Conservation (phyloP, 1,140 invertebrate species). For the Papilio polyxenes region DNA sequence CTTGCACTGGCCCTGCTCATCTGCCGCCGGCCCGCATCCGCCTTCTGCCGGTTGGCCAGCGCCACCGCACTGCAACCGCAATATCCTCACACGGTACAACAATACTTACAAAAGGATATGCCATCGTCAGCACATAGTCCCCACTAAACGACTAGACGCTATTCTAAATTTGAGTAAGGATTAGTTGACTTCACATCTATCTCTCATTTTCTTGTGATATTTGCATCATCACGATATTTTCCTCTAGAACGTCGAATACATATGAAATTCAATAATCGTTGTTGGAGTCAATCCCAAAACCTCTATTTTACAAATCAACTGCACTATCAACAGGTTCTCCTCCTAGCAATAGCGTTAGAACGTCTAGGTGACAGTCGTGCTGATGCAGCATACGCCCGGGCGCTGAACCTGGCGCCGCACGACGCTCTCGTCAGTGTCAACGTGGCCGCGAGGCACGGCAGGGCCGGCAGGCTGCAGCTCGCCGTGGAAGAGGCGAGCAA, state of each 20-base stretch:
- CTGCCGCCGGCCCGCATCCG: constrained; percentile 62
- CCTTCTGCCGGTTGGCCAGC: constrained; percentile 68
- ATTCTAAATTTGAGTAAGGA: too few relatives aligned
- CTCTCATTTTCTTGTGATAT: too few relatives aligned
- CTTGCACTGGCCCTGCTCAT: constrained; percentile 63
- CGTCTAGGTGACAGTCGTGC: constrained; percentile 65
- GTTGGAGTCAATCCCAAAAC: too few relatives aligned
- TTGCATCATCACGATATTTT: too few relatives aligned
- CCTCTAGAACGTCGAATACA: too few relatives aligned
- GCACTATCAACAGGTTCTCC: constrained; percentile 54
- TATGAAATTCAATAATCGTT: too few relatives aligned
- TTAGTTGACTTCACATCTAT: too few relatives aligned
- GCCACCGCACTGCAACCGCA: constrained; percentile 64
- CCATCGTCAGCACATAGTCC: too few relatives aligned
- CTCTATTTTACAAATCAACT: too few relatives aligned
- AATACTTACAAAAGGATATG: too few relatives aligned
- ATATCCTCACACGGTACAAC: constrained; percentile 61
- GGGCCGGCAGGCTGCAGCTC: constrained; percentile 54
- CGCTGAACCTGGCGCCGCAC: constrained; percentile 53
- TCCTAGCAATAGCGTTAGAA: constrained; percentile 70
- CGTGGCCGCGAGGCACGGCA: constrained; percentile 62
- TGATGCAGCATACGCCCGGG: constrained; percentile 66
- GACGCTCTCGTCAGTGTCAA: constrained; percentile 66
- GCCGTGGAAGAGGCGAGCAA: constrained; percentile 57
- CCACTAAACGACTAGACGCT: too few relatives aligned